Evolutionary conservation across 2,888 invertebrate species (phyloP).

Genomic region (Homarus gammarus): DNA sequence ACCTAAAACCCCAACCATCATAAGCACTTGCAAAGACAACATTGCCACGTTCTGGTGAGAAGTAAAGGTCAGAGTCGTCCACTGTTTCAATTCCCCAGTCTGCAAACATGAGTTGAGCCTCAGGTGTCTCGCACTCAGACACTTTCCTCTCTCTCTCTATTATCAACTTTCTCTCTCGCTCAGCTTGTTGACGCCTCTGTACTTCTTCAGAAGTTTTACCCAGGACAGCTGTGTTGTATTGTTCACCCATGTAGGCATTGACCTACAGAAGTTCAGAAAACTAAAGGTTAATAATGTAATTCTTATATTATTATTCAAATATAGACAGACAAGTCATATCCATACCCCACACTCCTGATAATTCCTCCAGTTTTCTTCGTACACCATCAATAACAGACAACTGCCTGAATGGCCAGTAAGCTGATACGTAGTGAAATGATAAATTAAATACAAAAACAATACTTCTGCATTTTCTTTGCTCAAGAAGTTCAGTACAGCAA

Average conservation of each 20-base stretch:
- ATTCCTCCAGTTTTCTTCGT: too few relatives aligned
- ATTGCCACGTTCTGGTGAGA: conserved; percentile 95
- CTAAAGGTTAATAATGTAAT: conserved; percentile 22
- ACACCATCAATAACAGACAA: too few relatives aligned
- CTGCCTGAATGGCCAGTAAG: too few relatives aligned
- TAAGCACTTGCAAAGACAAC: conserved; percentile 97
- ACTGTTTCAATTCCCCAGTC: conserved; percentile 91
- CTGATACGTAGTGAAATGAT: too few relatives aligned
- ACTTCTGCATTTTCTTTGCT: too few relatives aligned
- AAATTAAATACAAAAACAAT: too few relatives aligned
- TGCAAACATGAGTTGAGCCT: conserved; percentile 66
- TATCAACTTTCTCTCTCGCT: conserved; percentile 54
- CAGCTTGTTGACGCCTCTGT: conserved; percentile 78
- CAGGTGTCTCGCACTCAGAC: conserved; percentile 32
- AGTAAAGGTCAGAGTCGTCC: conserved; percentile 93
- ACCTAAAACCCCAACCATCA: conserved; percentile 93
- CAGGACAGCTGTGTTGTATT: conserved; percentile 90
- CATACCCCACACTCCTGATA: too few relatives aligned
- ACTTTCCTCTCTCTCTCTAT: conserved; percentile 54
- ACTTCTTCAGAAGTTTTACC: conserved; percentile 84
- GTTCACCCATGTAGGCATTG: conserved; percentile 93
- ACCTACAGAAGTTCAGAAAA: conserved; percentile 85
- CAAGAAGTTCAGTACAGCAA: too few relatives aligned
- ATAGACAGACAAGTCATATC: too few relatives aligned
- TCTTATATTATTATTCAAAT: too few relatives aligned